Conservation (phyloP, 2,113 vertebrate species). For the Psittacula cyanocephala region DNA sequence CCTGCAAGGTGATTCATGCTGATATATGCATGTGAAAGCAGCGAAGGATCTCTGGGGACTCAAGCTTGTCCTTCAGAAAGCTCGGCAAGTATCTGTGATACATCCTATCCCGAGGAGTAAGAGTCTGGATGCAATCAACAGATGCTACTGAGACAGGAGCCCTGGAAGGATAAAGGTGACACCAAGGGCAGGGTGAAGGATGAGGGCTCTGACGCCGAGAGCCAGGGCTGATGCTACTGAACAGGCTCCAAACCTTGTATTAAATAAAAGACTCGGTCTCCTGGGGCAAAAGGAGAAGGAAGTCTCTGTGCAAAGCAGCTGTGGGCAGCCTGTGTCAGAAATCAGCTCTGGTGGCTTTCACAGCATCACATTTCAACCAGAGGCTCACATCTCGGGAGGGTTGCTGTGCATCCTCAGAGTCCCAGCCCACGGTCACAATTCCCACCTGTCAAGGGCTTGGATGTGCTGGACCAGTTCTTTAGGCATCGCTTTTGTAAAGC, state of each 20-base stretch:
- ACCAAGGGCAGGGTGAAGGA: not conserved
- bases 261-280: not conserved
- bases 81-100: not conserved
- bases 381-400: not conserved
- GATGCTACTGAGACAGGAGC: not conserved
- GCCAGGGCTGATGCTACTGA: not conserved
- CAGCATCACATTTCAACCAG: not conserved
- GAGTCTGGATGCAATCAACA: not conserved
- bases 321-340: not conserved
- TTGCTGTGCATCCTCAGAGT: not conserved
- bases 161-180: not conserved
- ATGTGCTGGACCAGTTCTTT: not conserved
- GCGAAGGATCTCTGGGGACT: not conserved
- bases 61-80: not conserved
- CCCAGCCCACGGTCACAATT: not conserved
- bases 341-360: constrained; percentile 8
- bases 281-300: not conserved
- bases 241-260: not conserved
- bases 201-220: not conserved
- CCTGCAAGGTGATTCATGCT: not conserved
- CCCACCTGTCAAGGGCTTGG: not conserved
- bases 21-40: not conserved
- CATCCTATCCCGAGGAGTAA: not conserved
- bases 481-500: not conserved
- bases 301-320: constrained; percentile 11